Percentiles rank a stretch among this genome's conserved stretches.
phyloP scores from a whole-genome alignment of 2,888 invertebrate species.

The Oegoconia quadripuncta region DNA sequence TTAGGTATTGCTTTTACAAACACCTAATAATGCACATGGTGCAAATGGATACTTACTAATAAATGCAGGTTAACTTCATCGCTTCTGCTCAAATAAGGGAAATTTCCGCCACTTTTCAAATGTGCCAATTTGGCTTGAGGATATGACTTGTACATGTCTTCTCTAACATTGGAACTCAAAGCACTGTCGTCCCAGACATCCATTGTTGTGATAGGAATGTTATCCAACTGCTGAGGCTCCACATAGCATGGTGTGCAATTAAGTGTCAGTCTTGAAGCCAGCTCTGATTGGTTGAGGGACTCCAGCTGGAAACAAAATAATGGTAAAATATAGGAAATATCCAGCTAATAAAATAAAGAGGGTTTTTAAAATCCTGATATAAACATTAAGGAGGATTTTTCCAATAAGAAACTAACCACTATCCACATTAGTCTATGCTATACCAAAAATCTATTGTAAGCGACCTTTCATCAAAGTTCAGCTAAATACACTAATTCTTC shows the following conservation, averaged over 20 bases:
- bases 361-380: no score
- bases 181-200: slow-evolving; percentile 95
- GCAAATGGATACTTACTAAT: slow-evolving; percentile 77
- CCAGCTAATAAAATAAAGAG: no score
- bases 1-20: background rate
- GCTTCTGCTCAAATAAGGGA: slow-evolving; percentile 92
- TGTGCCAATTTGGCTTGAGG: slow-evolving; percentile 92
- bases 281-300: slow-evolving; percentile 87
- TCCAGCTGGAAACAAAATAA: slow-evolving; percentile 83
- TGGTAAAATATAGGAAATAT: background rate
- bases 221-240: slow-evolving; percentile 84
- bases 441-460: no score
- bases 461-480: no score
- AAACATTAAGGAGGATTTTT: no score
- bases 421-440: no score
- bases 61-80: slow-evolving; percentile 94
- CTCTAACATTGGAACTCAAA: slow-evolving; percentile 85
- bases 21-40: background rate
- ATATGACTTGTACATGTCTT: slow-evolving; percentile 91
- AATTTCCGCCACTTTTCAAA: slow-evolving; percentile 93
- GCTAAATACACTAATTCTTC: no score
- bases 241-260: slow-evolving; percentile 91
- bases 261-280: slow-evolving; percentile 91
- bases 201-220: slow-evolving; percentile 88
- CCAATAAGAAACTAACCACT: no score